Base-by-base conservation (phyloP, 2,113 vertebrate genomes). In the Notarius lentiginosus region DNA sequence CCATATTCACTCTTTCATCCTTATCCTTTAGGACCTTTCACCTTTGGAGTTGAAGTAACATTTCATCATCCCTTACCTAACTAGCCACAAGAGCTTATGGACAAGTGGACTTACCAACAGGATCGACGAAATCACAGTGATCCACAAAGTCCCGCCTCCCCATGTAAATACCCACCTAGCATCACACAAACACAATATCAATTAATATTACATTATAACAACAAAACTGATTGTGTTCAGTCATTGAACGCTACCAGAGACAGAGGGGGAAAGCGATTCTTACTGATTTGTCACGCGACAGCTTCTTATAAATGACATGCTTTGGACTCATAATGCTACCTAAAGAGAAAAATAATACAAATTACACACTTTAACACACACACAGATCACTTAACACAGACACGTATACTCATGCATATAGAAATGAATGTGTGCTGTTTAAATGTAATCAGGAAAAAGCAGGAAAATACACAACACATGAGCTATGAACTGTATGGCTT, bases 121-220 rank as follows among this genome's bases (percentile, higher is more conserved):
- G 96, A 83, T 99, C 97, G 82, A 98, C 96, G 15, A 84, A 89
- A 60, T 94, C 96, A 14, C 93, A 72, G 8, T 96, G 95, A 88
- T 99, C 98, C 88, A 98, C 87, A 41, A 97, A 99, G 92, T 99
- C 98, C 75, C 97, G 95, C 84, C 96, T 97, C 12, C 95, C 96
- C 92, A 99, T 92, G 90, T 99, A 99, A 89, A 99, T 94, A 0
- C 95, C 93, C 89, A 99, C 94, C 98, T 99, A 53, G 72, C 55
- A 77, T 72, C 72, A 86, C 77, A 89, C 34, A 87, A 30, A 87
- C 83, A 60, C 18, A 86, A 60, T 2, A 34, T 20, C 9, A n/a
- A 41, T 41, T 41, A 41, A 41, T 41, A 41, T 41, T 41, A 41
- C 4, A 41, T 58, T 2, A 87, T 2, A 84, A 15, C 17, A 51